Evolutionary conservation across 2,888 invertebrate genomes (phyloP), one percentile per base, ranked within the genome.

Genomic region (Catocala fraxini): DNA sequence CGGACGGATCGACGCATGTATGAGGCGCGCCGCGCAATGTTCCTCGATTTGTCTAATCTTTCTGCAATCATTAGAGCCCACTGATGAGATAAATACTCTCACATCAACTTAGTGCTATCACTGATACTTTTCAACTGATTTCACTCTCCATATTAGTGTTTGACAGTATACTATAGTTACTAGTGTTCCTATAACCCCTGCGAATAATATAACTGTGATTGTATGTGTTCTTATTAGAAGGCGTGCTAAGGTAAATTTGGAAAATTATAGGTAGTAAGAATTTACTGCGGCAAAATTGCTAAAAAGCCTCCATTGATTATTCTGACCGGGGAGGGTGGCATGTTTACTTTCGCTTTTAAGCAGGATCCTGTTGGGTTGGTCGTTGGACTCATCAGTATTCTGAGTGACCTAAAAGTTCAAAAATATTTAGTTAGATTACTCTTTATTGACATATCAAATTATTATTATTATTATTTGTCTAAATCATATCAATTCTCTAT

Each of bases 1-100:
- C 80, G 77, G 75, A 74, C 79, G 81, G 73, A 82, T 80, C 83
- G 86, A 85, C 77, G 78, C 81, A 81, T 75, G 80, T 75, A 67
- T 70, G 59, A 64, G 67, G 71, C 80, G 78, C 25, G 25, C 25
- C 25, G 25, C 78, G 75, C 80, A 77, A 77, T 72, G 78, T 74
- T 66, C 58, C 59, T 63, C 71, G 57, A 73, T 79, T 74, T 81
- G 73, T 69, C 75, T 80, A 79, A 85, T 83, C 81, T 81, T 77
- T 64, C 73, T 73, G 71, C 75, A 78, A 80, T 71, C 60, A 34
- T 60, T 58, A 56, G 71, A 61, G 61, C 65, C 62, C 62, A 59
- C 60, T 48, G 63, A 68, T 39, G 56, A 68, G 51, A 66, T 62
- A 43, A 43, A 45, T 41, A 6, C 25, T 43, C 42, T 35, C 15